Percentiles rank a stretch among this genome's conserved stretches.
Conservation (phyloP, 2,888 invertebrate species). For the Orthonychiurus folsomi region DNA sequence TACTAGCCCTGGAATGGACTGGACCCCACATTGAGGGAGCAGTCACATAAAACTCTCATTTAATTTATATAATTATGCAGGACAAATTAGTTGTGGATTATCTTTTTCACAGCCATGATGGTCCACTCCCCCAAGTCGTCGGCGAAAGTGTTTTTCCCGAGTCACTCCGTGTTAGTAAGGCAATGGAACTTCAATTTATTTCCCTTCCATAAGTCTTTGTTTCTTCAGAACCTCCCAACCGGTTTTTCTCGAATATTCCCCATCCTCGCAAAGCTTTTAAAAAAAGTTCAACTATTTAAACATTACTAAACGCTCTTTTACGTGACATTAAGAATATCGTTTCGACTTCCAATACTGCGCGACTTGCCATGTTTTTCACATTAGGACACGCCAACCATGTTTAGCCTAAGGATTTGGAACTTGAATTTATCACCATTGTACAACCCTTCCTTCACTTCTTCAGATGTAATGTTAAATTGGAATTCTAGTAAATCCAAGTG, state of each 20-base stretch:
- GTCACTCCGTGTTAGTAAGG: neutral
- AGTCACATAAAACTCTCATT: neutral
- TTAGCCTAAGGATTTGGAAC: no score
- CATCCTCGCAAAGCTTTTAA: neutral
- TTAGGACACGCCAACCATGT: no score
- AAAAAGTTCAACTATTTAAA: no score
- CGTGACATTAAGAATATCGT: no score
- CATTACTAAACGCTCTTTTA: no score
- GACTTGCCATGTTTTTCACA: no score
- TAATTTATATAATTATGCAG: neutral
- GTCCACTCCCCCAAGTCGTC: neutral
- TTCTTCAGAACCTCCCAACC: neutral
- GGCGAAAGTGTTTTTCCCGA: neutral
- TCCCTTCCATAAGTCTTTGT: neutral
- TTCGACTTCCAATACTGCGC: no score
- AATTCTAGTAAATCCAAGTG: no score
- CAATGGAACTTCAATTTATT: conserved; percentile 1
- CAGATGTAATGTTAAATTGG: no score
- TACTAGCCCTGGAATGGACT: no score
- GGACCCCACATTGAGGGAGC: neutral
- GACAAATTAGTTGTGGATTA: neutral
- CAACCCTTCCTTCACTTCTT: no score
- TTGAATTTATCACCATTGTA: no score
- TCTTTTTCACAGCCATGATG: neutral
- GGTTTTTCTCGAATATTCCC: neutral